Percentiles rank a stretch among this genome's conserved stretches.
Conservation (phyloP, 2,797 vertebrate species). For the Gallinago nigripennis region DNA sequence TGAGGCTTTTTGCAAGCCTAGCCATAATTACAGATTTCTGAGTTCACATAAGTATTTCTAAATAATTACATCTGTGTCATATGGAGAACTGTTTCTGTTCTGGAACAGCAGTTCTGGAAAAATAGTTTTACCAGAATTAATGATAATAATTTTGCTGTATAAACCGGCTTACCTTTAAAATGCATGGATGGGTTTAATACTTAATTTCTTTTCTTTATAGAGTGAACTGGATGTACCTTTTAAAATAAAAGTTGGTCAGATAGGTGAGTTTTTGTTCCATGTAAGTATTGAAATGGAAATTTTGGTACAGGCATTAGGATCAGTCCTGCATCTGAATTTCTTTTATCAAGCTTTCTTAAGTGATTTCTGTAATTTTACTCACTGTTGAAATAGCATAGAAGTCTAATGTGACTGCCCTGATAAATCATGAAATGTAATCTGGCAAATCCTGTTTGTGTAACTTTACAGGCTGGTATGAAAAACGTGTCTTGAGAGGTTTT, state of each 20-base stretch:
- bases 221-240: conserved; percentile 93
- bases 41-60: not conserved
- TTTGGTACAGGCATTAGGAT: not conserved
- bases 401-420: accelerated
- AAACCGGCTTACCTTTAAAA: not conserved
- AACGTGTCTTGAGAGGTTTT: not conserved
- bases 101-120: not conserved
- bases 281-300: not conserved
- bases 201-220: conserved; percentile 72
- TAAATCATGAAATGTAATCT: not conserved
- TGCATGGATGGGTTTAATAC: not conserved
- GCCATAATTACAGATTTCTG: not conserved
- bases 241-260: conserved; percentile 92
- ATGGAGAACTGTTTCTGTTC: not conserved
- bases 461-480: not conserved
- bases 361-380: not conserved
- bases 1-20: not conserved
- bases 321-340: not conserved
- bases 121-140: not conserved
- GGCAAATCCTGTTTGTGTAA: not conserved
- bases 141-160: not conserved
- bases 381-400: not conserved
- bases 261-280: conserved; percentile 81
- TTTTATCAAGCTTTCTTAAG: not conserved
- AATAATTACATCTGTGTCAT: not conserved